A percentile compares a stretch with the other conserved stretches of the same genome.
These are phyloP conservation scores for Podarcis siculus DNA, from an alignment of 2,797 vertebrate species.

Conservation along the genomic window DNA sequence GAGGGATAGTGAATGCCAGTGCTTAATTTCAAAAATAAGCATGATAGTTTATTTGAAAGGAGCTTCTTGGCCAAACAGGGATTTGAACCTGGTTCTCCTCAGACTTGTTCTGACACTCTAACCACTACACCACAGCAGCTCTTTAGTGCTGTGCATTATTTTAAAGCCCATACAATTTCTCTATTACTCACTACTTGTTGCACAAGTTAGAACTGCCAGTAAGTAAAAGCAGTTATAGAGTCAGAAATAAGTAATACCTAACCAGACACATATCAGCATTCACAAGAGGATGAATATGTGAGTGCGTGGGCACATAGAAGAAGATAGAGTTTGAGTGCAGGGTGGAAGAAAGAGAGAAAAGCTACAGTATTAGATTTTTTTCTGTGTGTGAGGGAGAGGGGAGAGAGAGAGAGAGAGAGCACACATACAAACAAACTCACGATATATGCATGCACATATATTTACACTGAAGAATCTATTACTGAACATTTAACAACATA, in stretches of 20 bases:
- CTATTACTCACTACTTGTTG: not conserved
- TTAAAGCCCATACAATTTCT: not conserved
- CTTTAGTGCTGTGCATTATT: not conserved
- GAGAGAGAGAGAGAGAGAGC: no score
- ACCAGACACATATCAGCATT: not conserved
- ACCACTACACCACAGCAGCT: not conserved
- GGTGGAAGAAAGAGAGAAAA: not conserved
- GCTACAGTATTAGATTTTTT: no score
- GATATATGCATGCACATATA: not conserved
- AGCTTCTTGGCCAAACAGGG: not conserved
- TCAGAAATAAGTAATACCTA: slow-evolving; percentile 8
- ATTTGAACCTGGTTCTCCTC: not conserved
- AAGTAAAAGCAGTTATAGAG: slow-evolving; percentile 11
- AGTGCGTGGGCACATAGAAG: not conserved
- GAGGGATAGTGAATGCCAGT: not conserved
- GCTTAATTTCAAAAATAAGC: not conserved
- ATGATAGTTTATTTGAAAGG: not conserved
- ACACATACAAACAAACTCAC: not conserved
- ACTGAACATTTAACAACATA: not conserved
- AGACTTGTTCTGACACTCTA: not conserved
- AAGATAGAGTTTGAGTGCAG: not conserved
- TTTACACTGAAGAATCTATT: slow-evolving; percentile 16
- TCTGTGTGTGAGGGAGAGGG: no score
- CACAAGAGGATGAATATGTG: not conserved
- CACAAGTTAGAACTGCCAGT: not conserved